Evolutionary conservation across 2,888 invertebrate species (phyloP).

Genomic region (Himalopsyche japonica): DNA sequence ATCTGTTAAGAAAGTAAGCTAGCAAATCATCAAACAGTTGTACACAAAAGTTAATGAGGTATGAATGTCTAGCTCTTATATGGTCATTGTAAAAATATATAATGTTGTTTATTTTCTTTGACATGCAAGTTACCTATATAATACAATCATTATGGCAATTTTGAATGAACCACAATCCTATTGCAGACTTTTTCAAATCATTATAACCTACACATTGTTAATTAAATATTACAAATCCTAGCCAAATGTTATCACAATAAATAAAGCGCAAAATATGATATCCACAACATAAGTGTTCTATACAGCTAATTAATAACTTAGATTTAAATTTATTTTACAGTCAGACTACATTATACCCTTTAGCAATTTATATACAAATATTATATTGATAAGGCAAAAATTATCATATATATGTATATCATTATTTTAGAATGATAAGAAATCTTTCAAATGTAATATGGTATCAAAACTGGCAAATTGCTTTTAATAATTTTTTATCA

Average conservation of each 20-base stretch:
- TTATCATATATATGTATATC: not conserved
- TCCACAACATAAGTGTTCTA: conserved; percentile 2
- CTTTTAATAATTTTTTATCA: no score
- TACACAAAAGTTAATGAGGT: no score
- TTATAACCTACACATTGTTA: not conserved
- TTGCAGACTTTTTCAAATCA: no score
- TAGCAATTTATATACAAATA: not conserved
- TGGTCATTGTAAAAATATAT: no score
- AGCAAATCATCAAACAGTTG: no score
- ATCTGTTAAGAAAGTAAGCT: no score
- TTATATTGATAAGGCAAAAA: not conserved
- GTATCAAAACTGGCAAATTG: not conserved
- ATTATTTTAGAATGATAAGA: not conserved
- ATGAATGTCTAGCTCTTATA: no score
- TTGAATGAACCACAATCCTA: no score
- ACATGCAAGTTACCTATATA: no score
- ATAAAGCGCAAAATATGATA: conserved; percentile 2
- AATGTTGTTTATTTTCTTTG: no score
- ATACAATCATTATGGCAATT: no score
- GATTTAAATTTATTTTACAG: not conserved
- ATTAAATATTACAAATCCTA: not conserved
- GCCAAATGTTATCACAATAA: conserved; percentile 10
- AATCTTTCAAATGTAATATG: not conserved
- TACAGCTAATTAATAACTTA: not conserved
- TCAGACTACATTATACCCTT: not conserved